Evolutionary conservation across 2,888 invertebrate species (phyloP).

Genomic region (Parnassius glacialis): DNA sequence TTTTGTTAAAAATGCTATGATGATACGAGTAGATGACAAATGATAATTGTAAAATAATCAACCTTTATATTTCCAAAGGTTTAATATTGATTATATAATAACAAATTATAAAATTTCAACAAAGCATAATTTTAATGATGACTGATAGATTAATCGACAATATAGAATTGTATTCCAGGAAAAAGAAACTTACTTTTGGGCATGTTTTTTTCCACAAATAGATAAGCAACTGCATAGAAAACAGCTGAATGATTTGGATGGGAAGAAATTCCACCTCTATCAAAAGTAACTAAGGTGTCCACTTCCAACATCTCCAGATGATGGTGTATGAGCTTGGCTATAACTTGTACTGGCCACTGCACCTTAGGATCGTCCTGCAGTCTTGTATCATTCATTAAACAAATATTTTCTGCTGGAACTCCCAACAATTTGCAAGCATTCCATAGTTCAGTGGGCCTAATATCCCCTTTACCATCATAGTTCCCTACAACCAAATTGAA

Average conservation of each 20-base stretch:
- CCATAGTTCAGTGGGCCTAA: slow-evolving; percentile 90
- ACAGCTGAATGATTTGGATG: slow-evolving; percentile 95
- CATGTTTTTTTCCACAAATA: slow-evolving; percentile 87
- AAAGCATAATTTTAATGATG: too few relatives aligned
- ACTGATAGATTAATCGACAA: too few relatives aligned
- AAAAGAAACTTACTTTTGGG: slow-evolving; percentile 84
- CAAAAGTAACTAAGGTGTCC: slow-evolving; percentile 95
- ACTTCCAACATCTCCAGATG: slow-evolving; percentile 88
- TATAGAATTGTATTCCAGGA: neutral
- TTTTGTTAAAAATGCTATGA: too few relatives aligned
- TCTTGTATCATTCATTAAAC: slow-evolving; percentile 84
- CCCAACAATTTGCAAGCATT: slow-evolving; percentile 90
- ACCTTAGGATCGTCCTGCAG: slow-evolving; percentile 88
- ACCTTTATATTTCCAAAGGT: too few relatives aligned
- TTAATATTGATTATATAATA: too few relatives aligned
- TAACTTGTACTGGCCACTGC: slow-evolving; percentile 85
- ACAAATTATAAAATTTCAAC: too few relatives aligned
- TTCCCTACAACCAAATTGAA: slow-evolving; percentile 76
- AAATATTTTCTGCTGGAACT: slow-evolving; percentile 88
- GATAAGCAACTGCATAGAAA: slow-evolving; percentile 89
- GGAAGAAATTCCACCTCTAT: slow-evolving; percentile 94
- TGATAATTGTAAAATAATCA: too few relatives aligned
- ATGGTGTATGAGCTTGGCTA: slow-evolving; percentile 68
- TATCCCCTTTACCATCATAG: slow-evolving; percentile 81
- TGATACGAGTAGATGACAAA: too few relatives aligned